Evolutionary conservation across 2,113 vertebrate species (phyloP).

Genomic region (Nematolebias whitei): DNA sequence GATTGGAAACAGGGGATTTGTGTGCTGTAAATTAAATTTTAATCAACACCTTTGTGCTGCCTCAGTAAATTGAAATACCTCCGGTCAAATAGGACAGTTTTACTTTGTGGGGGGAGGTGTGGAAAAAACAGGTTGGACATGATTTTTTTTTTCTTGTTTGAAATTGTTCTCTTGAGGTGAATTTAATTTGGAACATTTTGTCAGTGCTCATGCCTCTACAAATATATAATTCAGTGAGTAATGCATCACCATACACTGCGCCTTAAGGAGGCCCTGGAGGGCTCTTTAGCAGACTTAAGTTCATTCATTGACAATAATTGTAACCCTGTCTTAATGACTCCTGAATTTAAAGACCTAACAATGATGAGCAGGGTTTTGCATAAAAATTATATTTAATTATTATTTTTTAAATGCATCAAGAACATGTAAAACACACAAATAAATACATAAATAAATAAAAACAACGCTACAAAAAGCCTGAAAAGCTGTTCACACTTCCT

Average conservation of each 20-base stretch:
- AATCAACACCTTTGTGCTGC: constrained; percentile 52
- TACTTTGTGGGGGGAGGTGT: constrained; percentile 16
- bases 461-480: too few relatives aligned
- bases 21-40: constrained; percentile 53
- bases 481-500: too few relatives aligned
- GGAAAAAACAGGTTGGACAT: constrained; percentile 9
- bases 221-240: neutral
- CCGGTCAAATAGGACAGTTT: constrained; percentile 3
- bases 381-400: too few relatives aligned
- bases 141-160: neutral
- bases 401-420: neutral
- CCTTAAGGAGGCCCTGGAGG: constrained; percentile 4
- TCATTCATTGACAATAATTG: neutral
- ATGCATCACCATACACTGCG: constrained; percentile 6
- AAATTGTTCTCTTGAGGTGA: constrained; percentile 8
- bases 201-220: neutral
- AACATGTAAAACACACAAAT: neutral
- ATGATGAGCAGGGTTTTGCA: too few relatives aligned
- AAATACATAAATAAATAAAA: neutral
- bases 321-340: neutral
- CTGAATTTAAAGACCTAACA: neutral
- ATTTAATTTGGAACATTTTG: constrained; percentile 7
- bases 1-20: constrained; percentile 66
- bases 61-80: constrained; percentile 40
- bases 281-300: neutral